Percentiles rank a stretch among this genome's conserved stretches.
phyloP scores from a whole-genome alignment of 1,140 invertebrate genomes.

The Apolygus lucorum region DNA sequence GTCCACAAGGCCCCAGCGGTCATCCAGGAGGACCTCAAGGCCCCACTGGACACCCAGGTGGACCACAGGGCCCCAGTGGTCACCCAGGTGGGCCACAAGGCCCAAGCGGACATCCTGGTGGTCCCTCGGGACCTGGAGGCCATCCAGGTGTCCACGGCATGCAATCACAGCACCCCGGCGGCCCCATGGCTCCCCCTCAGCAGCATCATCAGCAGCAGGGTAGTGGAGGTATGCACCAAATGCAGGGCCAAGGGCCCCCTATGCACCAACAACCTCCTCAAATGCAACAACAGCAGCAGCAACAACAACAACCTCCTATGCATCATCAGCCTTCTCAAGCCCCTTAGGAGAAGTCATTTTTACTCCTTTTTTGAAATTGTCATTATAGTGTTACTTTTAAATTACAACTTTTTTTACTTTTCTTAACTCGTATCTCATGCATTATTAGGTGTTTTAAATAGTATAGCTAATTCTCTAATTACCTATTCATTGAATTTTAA shows the following conservation, averaged over 20 bases:
- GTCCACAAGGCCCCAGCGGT: too few species aligned
- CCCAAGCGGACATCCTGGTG: not conserved
- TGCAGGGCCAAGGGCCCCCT: not conserved
- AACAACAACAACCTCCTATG: not conserved
- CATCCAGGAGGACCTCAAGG: not conserved
- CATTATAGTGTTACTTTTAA: too few species aligned
- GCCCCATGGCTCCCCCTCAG: conserved; percentile 4
- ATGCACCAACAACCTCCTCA: conserved; percentile 2
- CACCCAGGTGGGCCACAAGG: not conserved
- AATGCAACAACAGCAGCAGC: not conserved
- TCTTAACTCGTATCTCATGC: not conserved
- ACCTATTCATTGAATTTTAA: too few species aligned
- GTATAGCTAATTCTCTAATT: too few species aligned
- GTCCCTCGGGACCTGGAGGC: not conserved
- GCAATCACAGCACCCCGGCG: not conserved
- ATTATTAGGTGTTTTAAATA: not conserved
- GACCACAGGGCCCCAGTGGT: not conserved
- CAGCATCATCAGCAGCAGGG: not conserved
- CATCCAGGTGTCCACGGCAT: not conserved
- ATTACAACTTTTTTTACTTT: too few species aligned
- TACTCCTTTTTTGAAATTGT: not conserved
- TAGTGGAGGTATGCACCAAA: not conserved
- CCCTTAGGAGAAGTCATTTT: too few species aligned
- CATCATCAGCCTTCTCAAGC: conserved; percentile 6
- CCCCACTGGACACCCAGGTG: not conserved